These are phyloP conservation scores for Trididemnum clinides DNA, from an alignment of 23 tunicate species.

Conservation along the genomic window DNA sequence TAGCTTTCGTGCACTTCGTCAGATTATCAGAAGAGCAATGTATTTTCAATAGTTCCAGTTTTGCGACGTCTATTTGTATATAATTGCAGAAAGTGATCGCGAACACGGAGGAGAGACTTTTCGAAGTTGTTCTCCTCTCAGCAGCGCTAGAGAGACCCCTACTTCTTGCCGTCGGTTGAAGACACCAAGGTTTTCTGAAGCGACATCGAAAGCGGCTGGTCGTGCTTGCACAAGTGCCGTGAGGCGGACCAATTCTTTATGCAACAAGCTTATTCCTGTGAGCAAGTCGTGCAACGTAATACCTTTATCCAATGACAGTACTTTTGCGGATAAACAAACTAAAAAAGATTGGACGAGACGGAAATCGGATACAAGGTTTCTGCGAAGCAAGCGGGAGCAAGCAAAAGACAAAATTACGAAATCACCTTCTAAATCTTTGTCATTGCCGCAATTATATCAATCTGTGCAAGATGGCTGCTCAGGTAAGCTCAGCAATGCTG, in stretches of 20 bases:
- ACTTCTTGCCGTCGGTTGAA: not conserved
- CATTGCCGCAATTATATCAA: not conserved
- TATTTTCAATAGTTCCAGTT: too few species aligned
- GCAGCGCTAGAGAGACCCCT: not conserved
- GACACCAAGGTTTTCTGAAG: not conserved
- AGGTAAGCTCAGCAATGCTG: too few species aligned
- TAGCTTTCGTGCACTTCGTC: too few species aligned
- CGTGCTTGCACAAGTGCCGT: not conserved
- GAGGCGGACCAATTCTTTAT: not conserved
- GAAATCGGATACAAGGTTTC: conserved; percentile 2
- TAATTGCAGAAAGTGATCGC: conserved; percentile 43
- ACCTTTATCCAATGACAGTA: not conserved
- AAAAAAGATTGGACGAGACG: not conserved
- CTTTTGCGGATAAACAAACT: not conserved
- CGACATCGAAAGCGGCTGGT: not conserved
- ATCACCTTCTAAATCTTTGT: not conserved
- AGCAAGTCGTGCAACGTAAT: not conserved
- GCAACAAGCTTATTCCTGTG: not conserved
- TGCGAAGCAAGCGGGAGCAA: not conserved
- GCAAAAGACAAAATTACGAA: not conserved
- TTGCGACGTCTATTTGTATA: too few species aligned
- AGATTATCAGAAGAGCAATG: too few species aligned
- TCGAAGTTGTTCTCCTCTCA: conserved; percentile 38
- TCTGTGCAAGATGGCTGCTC: too few species aligned
- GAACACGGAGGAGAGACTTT: conserved; percentile 70